Evolutionary conservation across 2,113 vertebrate genomes (phyloP).

Genomic region (Brienomyrus longianalis): DNA sequence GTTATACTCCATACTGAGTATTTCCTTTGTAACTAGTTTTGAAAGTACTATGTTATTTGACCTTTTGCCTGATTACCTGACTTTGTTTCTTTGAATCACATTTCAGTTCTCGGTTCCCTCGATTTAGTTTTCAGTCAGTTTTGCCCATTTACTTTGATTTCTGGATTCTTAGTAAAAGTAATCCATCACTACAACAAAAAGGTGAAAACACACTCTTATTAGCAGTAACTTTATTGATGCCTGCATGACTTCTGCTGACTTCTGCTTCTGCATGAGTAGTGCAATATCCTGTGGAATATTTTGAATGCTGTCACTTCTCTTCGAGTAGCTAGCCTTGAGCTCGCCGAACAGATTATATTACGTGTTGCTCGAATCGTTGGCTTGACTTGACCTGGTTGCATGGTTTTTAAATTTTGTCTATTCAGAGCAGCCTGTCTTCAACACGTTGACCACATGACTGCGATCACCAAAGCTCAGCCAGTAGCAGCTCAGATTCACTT

Average conservation of each 20-base stretch:
- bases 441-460: background rate
- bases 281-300: background rate
- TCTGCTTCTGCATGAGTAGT: background rate
- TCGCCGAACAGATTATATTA: background rate
- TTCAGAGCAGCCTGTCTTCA: background rate
- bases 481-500: background rate
- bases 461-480: background rate
- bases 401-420: background rate
- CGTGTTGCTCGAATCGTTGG: background rate
- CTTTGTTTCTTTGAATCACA: background rate
- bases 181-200: background rate
- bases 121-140: background rate
- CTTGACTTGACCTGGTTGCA: background rate
- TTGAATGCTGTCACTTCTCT: background rate
- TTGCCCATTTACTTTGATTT: background rate
- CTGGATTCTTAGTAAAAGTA: no score
- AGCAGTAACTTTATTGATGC: background rate
- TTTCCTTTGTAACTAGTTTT: background rate
- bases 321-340: background rate
- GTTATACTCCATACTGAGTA: background rate
- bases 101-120: background rate
- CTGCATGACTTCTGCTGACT: background rate
- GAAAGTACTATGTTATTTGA: background rate
- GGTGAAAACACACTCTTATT: background rate
- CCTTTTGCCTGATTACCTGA: background rate